A percentile compares a stretch with the other conserved stretches of the same genome.
Conservation (phyloP, 2,888 invertebrate genomes). For the Papilio demoleus region DNA sequence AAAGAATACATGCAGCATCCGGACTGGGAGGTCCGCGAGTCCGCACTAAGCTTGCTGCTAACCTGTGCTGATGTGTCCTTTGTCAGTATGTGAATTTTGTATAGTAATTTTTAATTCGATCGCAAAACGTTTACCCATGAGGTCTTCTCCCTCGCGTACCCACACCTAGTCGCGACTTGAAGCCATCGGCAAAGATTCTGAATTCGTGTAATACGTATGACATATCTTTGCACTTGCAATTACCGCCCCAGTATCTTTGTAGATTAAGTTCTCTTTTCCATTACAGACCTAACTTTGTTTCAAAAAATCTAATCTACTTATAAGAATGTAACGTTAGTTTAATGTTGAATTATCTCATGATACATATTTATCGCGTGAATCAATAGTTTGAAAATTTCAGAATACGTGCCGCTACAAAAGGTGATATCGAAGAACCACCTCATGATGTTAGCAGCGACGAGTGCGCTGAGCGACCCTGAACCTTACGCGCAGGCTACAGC, state of each 20-base stretch:
- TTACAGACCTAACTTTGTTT: neutral
- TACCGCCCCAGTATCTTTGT: no score
- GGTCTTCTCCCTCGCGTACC: no score
- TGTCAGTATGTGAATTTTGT: conserved; percentile 83
- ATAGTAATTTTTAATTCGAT: no score
- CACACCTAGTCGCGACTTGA: no score
- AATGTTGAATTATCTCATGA: neutral
- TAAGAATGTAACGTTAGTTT: no score
- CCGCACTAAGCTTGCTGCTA: conserved; percentile 88
- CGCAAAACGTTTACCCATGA: no score
- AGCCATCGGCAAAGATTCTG: no score
- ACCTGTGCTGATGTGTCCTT: conserved; percentile 88
- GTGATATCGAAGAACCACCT: conserved; percentile 86
- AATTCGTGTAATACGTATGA: no score
- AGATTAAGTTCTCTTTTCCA: neutral
- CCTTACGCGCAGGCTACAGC: conserved; percentile 90
- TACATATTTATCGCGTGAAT: neutral
- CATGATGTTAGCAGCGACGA: conserved; percentile 85
- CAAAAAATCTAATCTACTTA: neutral
- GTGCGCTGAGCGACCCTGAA: conserved; percentile 87
- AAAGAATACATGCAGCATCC: conserved; percentile 87
- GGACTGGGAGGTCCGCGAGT: conserved; percentile 92
- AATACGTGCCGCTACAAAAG: conserved; percentile 90
- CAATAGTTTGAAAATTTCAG: conserved; percentile 70
- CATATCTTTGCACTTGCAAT: no score